phyloP scores from a whole-genome alignment of 1,140 invertebrate species.

The Magallana gigas region DNA sequence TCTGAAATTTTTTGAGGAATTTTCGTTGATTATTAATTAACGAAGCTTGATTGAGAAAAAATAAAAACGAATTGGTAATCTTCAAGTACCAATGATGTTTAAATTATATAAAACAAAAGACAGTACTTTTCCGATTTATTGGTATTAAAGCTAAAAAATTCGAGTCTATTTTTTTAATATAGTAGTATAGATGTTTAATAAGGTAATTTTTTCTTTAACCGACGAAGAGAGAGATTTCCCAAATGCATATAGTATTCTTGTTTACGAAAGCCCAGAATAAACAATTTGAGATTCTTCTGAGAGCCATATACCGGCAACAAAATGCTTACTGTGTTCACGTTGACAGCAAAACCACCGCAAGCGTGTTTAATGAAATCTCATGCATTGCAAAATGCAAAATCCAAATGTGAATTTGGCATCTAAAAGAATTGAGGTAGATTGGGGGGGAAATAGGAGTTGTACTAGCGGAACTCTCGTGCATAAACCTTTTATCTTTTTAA shows the following conservation, averaged over 20 bases:
- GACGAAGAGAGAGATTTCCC: slow-evolving; percentile 65
- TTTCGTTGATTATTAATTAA: no score
- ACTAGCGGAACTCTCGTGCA: slow-evolving; percentile 66
- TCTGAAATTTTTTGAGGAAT: no score
- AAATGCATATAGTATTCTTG: slow-evolving; percentile 73
- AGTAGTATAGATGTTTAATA: no score
- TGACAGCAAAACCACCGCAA: slow-evolving; percentile 64
- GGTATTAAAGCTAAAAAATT: no score
- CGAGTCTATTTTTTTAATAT: no score
- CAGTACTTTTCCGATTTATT: no score
- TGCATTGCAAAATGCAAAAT: slow-evolving; percentile 62
- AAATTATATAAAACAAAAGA: no score
- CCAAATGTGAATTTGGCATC: slow-evolving; percentile 70
- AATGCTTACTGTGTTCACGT: slow-evolving; percentile 77
- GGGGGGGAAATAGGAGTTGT: slow-evolving; percentile 59
- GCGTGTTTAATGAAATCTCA: slow-evolving; percentile 49
- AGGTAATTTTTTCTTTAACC: slow-evolving; percentile 34
- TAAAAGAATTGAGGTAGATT: slow-evolving; percentile 61
- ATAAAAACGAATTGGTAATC: no score
- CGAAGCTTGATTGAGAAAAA: no score
- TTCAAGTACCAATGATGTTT: no score
- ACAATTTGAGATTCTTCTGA: slow-evolving; percentile 66
- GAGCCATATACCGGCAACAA: slow-evolving; percentile 74
- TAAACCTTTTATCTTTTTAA: slow-evolving; percentile 62
- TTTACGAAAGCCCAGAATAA: slow-evolving; percentile 46